These are phyloP conservation scores for Schizotus pectinicornis DNA, from an alignment of 2,888 invertebrate species.

Conservation along the genomic window DNA sequence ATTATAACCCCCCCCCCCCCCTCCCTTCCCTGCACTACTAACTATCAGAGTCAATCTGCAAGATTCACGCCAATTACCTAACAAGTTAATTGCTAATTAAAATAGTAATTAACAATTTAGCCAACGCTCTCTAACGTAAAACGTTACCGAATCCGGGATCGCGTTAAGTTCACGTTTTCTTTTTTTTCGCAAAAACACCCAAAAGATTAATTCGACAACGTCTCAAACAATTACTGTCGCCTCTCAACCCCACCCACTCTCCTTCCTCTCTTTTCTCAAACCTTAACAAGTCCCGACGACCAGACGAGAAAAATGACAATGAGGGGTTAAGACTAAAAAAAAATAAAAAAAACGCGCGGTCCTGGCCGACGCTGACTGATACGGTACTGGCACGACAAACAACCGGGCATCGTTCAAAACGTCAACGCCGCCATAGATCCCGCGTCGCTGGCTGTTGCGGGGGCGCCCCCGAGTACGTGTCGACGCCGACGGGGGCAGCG, in stretches of 20 bases:
- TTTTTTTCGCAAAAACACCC: slow-evolving; percentile 27
- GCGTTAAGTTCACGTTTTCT: no score
- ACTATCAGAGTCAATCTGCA: slow-evolving; percentile 21
- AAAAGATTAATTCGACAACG: slow-evolving; percentile 40
- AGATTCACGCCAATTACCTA: slow-evolving; percentile 45
- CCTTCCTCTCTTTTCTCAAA: slow-evolving; percentile 40
- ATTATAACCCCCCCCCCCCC: no score
- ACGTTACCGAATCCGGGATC: no score
- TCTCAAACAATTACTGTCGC: slow-evolving; percentile 42
- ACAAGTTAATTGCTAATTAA: slow-evolving; percentile 47
- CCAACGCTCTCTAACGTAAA: neutral
- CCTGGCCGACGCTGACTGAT: slow-evolving; percentile 37
- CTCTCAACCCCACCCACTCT: no score
- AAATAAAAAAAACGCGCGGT: slow-evolving; percentile 32
- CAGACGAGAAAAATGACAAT: slow-evolving; percentile 38
- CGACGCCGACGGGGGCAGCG: no score
- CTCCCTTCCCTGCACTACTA: slow-evolving; percentile 14
- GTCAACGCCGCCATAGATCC: slow-evolving; percentile 45
- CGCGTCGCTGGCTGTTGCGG: no score
- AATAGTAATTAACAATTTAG: slow-evolving; percentile 41
- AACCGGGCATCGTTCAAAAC: slow-evolving; percentile 44
- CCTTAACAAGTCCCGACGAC: slow-evolving; percentile 21
- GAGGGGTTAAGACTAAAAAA: slow-evolving; percentile 13
- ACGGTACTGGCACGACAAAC: slow-evolving; percentile 44
- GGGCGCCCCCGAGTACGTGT: no score